Evolutionary conservation across 2,797 vertebrate species (phyloP), one percentile per base, ranked within the genome.

Genomic region (Scomberomorus guttatus): DNA sequence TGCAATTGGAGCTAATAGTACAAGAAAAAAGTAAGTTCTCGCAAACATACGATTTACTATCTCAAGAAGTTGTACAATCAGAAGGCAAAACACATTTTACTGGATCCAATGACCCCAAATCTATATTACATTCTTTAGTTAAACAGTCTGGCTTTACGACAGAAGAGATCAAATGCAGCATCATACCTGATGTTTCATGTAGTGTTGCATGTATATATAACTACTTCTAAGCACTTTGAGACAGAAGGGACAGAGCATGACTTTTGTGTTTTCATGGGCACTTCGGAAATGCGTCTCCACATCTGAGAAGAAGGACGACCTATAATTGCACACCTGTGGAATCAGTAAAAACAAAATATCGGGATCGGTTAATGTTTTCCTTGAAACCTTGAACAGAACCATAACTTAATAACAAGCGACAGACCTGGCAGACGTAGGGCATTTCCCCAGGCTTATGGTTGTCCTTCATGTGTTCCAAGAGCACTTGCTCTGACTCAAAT

Each of bases 391-490:
- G 46, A 68, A 61, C 34, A 12, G 57, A 69, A 68, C 22, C 8
- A 55, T 4, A 67, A 54, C 57, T 50, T 44, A 25, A 9, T 25
- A 29, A 39, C 0, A 37, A 24, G 25, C 9, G 25, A 22, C 83
- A n/a, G 95, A 99, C 98, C 97, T 99, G 97, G 93, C 98, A 99
- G 89, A 97, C 95, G 55, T 99, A 99, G 3, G 98, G 98, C 98
- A 99, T 99, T 95, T 99, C 98, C 89, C 98, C 98, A 1, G 98
- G 98, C 92, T 99, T 99, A 94, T 99, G 98, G 95, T 97, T 98
- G 92, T 97, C 97, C 93, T 99, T 99, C 98, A 99, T 99, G 87
- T 99, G 98, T 85, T 99, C 98, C 89, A 99, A 90, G 75, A 99
- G 97, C 89, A 98, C 95, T 92, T 99, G 98, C 84, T 99, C 98